phyloP scores from a whole-genome alignment of 2,797 vertebrate genomes.

The Octomys mimax region DNA sequence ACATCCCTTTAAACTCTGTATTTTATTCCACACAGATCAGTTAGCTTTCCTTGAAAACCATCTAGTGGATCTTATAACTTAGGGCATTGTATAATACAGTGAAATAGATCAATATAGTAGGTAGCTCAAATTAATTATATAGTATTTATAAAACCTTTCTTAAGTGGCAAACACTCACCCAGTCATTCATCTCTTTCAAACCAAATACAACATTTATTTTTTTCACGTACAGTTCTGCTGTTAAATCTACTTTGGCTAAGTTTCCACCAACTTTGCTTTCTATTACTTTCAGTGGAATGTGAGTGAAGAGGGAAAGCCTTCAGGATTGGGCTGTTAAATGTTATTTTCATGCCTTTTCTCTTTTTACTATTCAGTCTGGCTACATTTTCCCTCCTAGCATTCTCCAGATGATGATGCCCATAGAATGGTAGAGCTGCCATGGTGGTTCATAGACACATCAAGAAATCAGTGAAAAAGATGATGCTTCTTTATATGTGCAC shows the following conservation, averaged over 20 bases:
- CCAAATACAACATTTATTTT: background rate
- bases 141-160: slow-evolving; percentile 6
- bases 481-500: background rate
- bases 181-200: background rate
- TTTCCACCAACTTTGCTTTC: background rate
- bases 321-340: background rate
- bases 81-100: background rate
- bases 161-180: background rate
- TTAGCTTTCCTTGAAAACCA: background rate
- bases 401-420: background rate
- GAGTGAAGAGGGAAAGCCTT: background rate
- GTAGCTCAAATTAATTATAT: background rate
- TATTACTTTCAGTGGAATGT: background rate
- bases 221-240: background rate
- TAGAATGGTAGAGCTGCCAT: background rate
- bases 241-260: background rate
- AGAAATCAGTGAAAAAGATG: background rate
- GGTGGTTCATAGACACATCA: background rate
- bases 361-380: background rate
- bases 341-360: background rate
- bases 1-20: background rate
- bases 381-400: background rate
- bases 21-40: background rate
- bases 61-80: background rate
- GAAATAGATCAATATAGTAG: background rate